Percentiles rank a stretch among this genome's conserved stretches.
Evolutionary conservation across 2,113 vertebrate genomes (phyloP).

Genomic region (Geococcyx californianus): DNA sequence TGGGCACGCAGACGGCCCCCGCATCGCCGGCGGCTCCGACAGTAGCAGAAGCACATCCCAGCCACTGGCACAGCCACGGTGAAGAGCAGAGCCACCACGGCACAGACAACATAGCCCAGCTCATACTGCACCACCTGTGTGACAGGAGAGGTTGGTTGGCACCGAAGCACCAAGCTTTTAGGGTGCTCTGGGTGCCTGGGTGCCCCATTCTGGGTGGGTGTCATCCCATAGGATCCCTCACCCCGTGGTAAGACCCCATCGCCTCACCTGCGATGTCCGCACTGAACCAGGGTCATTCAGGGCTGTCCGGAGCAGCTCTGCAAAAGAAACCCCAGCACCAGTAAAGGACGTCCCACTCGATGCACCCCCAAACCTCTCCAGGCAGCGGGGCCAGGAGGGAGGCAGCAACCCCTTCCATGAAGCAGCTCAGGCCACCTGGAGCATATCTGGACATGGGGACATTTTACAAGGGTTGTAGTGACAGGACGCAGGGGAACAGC

Average conservation of each 20-base stretch:
- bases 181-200: not conserved
- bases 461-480: too few species aligned
- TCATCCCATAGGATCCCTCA: accelerated
- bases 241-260: too few species aligned
- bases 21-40: slow-evolving; percentile 50
- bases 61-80: slow-evolving; percentile 67
- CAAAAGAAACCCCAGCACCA: accelerated
- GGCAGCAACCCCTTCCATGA: not conserved
- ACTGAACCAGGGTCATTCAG: slow-evolving; percentile 63
- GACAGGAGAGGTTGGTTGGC: accelerated
- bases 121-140: slow-evolving; percentile 78
- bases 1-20: slow-evolving; percentile 68
- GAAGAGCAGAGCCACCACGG: slow-evolving; percentile 74
- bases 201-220: accelerated
- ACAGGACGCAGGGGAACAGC: too few species aligned
- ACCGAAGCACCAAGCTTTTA: not conserved
- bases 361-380: not conserved
- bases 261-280: slow-evolving; percentile 72
- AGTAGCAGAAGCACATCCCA: slow-evolving; percentile 76
- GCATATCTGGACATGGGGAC: accelerated
- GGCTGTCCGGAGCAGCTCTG: slow-evolving; percentile 71
- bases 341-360: not conserved
- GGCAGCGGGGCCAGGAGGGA: accelerated
- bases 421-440: accelerated
- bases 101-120: slow-evolving; percentile 77